phyloP scores from a whole-genome alignment of 2,113 vertebrate genomes.

The Gasterosteus aculeatus region DNA sequence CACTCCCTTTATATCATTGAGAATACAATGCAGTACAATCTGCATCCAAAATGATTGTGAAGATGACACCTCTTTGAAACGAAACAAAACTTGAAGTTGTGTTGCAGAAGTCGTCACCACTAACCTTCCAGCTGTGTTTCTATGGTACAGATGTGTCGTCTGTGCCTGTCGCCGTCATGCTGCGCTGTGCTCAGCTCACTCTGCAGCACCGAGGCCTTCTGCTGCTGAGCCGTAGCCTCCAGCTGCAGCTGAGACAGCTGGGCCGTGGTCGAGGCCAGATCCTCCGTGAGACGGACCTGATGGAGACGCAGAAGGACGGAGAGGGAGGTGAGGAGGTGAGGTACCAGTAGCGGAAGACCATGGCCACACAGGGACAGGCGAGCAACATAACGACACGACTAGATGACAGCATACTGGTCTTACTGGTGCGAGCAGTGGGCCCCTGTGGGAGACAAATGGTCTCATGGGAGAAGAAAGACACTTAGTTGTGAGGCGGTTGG shows the following conservation, averaged over 20 bases:
- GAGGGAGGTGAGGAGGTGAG: background rate
- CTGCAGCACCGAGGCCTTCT: conserved; percentile 86
- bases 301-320: conserved; percentile 3
- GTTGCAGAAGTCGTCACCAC: background rate
- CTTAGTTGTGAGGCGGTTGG: conserved; percentile 29
- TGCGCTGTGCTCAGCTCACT: conserved; percentile 81
- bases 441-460: conserved; percentile 52
- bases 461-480: conserved; percentile 23
- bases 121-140: conserved; percentile 87
- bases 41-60: background rate
- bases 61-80: background rate
- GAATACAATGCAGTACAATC: background rate
- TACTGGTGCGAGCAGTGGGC: conserved; percentile 27
- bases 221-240: conserved; percentile 87
- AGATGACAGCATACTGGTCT: conserved; percentile 44
- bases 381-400: conserved; percentile 8
- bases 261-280: conserved; percentile 85
- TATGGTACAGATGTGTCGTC: conserved; percentile 73
- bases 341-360: background rate
- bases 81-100: background rate
- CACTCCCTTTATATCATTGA: background rate
- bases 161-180: conserved; percentile 82
- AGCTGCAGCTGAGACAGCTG: conserved; percentile 90
- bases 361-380: conserved; percentile 3
- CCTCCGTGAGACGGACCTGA: conserved; percentile 90